Evolutionary conservation across 2,888 invertebrate genomes (phyloP).

Genomic region (Malachius bipustulatus): DNA sequence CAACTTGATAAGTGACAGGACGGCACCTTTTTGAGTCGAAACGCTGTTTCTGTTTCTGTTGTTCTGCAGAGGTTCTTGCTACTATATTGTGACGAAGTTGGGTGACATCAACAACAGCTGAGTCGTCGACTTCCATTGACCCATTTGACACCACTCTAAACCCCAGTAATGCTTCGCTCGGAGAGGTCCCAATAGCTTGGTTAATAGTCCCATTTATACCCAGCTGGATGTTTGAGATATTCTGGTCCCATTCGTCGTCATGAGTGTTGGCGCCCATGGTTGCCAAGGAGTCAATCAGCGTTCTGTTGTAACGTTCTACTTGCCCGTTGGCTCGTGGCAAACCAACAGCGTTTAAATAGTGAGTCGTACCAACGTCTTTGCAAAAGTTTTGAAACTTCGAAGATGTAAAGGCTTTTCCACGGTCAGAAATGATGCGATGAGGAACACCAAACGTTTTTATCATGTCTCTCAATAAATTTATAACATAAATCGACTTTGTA

Average conservation of each 20-base stretch:
- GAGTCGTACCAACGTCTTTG: constrained; percentile 7
- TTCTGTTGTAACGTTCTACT: too few relatives aligned
- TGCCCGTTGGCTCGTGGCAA: too few relatives aligned
- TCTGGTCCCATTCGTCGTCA: constrained; percentile 2
- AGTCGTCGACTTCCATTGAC: neutral
- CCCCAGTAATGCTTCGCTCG: constrained; percentile 15
- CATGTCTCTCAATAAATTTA: constrained; percentile 8
- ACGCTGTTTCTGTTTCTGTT: too few relatives aligned
- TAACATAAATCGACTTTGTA: too few relatives aligned
- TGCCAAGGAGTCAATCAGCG: too few relatives aligned
- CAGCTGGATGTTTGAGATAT: constrained; percentile 4
- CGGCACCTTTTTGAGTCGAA: too few relatives aligned
- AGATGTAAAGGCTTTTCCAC: constrained; percentile 9
- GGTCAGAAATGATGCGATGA: constrained; percentile 9
- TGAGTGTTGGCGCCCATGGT: constrained; percentile 7
- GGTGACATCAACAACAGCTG: constrained; percentile 13
- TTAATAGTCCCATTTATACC: constrained; percentile 5
- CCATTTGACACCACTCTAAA: constrained; percentile 7
- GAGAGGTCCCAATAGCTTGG: constrained; percentile 12
- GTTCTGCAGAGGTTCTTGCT: too few relatives aligned
- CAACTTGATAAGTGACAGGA: too few relatives aligned
- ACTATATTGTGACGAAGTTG: constrained; percentile 7
- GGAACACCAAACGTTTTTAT: constrained; percentile 12
- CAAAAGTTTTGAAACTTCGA: constrained; percentile 12
- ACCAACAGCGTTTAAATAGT: too few relatives aligned